These are phyloP conservation scores for Psittacula echo DNA, from an alignment of 2,797 vertebrate species.

Conservation along the genomic window DNA sequence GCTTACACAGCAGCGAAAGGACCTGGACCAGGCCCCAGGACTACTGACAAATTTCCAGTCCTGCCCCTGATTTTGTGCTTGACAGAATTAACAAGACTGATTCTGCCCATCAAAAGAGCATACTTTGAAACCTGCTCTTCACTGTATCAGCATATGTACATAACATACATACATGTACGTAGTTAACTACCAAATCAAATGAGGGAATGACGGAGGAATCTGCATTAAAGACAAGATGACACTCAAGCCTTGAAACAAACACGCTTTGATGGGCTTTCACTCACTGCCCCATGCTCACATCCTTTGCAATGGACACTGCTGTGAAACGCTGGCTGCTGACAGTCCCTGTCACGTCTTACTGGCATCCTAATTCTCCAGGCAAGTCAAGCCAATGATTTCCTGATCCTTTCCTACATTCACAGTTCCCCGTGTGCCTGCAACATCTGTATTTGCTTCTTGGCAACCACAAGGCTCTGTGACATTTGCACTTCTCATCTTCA, in stretches of 20 bases:
- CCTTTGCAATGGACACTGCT: too few relatives aligned
- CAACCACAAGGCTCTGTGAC: neutral
- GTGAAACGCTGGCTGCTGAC: too few relatives aligned
- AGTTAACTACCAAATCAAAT: neutral
- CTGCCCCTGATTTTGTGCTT: neutral
- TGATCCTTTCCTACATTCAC: too few relatives aligned
- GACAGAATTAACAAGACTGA: neutral
- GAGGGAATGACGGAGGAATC: neutral
- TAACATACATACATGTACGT: neutral
- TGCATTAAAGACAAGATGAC: neutral
- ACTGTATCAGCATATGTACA: neutral
- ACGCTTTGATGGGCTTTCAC: neutral
- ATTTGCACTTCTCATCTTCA: neutral
- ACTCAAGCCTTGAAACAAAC: neutral
- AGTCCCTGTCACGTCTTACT: too few relatives aligned
- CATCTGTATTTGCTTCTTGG: neutral
- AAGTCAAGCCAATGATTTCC: too few relatives aligned
- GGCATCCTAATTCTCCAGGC: too few relatives aligned
- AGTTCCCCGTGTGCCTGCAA: too few relatives aligned
- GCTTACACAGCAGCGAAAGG: neutral
- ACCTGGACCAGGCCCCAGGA: neutral
- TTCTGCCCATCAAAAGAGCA: neutral
- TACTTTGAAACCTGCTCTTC: neutral
- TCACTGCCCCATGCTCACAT: too few relatives aligned
- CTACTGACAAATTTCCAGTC: neutral